phyloP scores from a whole-genome alignment of 1,140 invertebrate species.

The Ridgeia piscesae region DNA sequence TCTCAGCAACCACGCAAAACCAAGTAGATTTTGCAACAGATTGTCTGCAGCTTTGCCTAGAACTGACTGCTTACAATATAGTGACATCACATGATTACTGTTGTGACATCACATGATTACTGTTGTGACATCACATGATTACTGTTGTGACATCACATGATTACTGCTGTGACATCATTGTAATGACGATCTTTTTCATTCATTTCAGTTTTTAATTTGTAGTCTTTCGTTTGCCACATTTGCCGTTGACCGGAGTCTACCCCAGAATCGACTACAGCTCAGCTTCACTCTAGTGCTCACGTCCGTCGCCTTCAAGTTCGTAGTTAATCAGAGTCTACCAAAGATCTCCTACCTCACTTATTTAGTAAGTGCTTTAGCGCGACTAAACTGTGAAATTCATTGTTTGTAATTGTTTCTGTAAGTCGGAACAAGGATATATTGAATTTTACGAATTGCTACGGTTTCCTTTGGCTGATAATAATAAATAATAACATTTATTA shows the following conservation, averaged over 20 bases:
- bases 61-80: no score
- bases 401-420: neutral
- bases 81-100: neutral
- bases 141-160: neutral
- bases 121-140: neutral
- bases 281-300: constrained; percentile 37
- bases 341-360: constrained; percentile 37
- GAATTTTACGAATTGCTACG: neutral
- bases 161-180: neutral
- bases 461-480: neutral
- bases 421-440: neutral
- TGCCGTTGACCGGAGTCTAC: constrained; percentile 28
- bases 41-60: no score
- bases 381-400: neutral
- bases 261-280: constrained; percentile 37
- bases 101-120: neutral
- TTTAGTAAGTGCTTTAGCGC: constrained; percentile 28
- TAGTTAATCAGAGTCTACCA: constrained; percentile 36
- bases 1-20: no score
- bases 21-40: no score
- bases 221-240: constrained; percentile 33
- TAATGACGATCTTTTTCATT: constrained; percentile 3
- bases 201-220: constrained; percentile 34
- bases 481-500: no score
- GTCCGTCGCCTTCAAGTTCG: constrained; percentile 39